Base-by-base conservation (phyloP, 92 coral and sea anemone genomes). In the Siderastrea siderea region DNA sequence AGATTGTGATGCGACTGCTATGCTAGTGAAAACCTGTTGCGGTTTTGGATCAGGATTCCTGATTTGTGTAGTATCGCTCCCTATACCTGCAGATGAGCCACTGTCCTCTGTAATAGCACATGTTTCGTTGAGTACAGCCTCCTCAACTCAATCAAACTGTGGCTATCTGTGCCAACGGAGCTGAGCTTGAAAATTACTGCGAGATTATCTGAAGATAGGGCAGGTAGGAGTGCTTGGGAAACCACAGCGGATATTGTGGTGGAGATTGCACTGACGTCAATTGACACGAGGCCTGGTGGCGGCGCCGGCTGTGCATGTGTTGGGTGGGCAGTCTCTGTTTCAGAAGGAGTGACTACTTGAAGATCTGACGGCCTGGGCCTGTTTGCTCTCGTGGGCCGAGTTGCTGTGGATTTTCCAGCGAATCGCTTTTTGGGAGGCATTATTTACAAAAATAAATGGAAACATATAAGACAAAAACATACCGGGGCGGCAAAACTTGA, bases 191-290 rank as follows among this genome's bases (percentile, higher is more conserved):
- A 19, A 10, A 74, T 6, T 17, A 47, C 50, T 50, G 78, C 62
- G 47, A 73, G 64, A 26, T 74, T 74, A 49, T 74, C 79, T 10
- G 79, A 65, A 5, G 52, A 44, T 38, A 74, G 54, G 19, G 79
- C 79, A 0, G 65, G 11, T 15, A 53, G 54, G 3, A 54, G 38
- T 47, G 64, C 78, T 12, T 73, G 48, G 47, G 7, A 52, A 7
- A 74, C 8, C 6, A 74, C 63, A 46, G 78, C 48, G 49, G 79
- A 75, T n/a, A 75, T 75, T n/a, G 79, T 55, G 3, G 52, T 6
- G 1, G 79, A 7, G 43, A 57, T 75, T 16, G 66, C 79, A 6
- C 50, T 52, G 13, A 75, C 79, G 17, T 75, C 50, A 17, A 55
- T 66, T 38, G 65, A 75, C 65, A 75, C 66, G n/a, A 66, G 55